Evolutionary conservation across 2,113 vertebrate species (phyloP).

Genomic region (Lophius piscatorius): DNA sequence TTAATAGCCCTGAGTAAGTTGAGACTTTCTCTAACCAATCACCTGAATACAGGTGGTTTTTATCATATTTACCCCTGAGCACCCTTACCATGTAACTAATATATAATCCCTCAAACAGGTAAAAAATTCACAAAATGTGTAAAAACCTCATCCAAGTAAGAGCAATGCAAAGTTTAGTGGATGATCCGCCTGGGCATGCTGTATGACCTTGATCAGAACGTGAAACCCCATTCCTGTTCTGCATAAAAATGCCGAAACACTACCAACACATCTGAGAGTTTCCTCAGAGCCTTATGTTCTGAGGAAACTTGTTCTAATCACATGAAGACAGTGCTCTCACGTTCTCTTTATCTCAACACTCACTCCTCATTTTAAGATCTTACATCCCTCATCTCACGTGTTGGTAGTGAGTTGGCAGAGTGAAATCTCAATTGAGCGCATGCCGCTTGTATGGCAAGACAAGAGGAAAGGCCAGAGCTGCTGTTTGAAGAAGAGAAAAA

Average conservation of each 20-base stretch:
- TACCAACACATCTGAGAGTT: slow-evolving; percentile 59
- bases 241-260: slow-evolving; percentile 39
- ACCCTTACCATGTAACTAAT: slow-evolving; percentile 51
- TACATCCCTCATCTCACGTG: slow-evolving; percentile 31
- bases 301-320: too few relatives aligned
- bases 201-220: slow-evolving; percentile 66
- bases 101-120: slow-evolving; percentile 79
- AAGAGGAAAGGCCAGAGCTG: slow-evolving; percentile 19
- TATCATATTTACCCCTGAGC: slow-evolving; percentile 5
- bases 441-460: slow-evolving; percentile 61
- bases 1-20: slow-evolving; percentile 88
- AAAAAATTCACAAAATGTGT: slow-evolving; percentile 85
- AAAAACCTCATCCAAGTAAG: slow-evolving; percentile 84
- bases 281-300: background rate
- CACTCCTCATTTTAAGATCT: slow-evolving; percentile 15
- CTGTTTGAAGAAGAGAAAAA: slow-evolving; percentile 34
- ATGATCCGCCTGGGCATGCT: slow-evolving; percentile 77
- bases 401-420: slow-evolving; percentile 49
- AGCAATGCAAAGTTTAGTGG: slow-evolving; percentile 55
- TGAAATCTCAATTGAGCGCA: slow-evolving; percentile 47
- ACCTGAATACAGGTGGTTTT: slow-evolving; percentile 6
- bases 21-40: background rate
- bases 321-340: slow-evolving; percentile 2
- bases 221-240: slow-evolving; percentile 28
- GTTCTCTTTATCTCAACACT: background rate